These are phyloP conservation scores for Charaxes varanes DNA, from an alignment of 1,140 invertebrate genomes.

Conservation along the genomic window DNA sequence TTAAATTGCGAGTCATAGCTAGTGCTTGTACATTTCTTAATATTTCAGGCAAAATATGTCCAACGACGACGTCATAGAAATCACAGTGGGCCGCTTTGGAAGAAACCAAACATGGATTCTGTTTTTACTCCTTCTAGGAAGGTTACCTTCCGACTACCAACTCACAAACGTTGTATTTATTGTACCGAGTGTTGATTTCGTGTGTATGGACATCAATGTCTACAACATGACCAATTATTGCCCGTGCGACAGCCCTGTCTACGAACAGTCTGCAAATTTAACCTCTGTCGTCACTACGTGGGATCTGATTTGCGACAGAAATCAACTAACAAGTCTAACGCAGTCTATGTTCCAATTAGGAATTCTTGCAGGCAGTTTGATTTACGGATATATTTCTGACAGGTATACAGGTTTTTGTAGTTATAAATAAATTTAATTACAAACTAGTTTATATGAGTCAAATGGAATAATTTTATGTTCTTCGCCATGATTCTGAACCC, in stretches of 20 bases:
- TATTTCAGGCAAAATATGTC: conserved; percentile 23
- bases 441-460: conserved; percentile 67
- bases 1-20: no score
- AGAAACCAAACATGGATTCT: conserved; percentile 72
- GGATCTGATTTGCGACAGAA: conserved; percentile 70
- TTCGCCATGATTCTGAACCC: no score
- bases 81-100: conserved; percentile 43
- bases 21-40: not conserved
- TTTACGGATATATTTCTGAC: conserved; percentile 72
- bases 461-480: no score
- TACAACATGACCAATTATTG: conserved; percentile 53
- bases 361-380: conserved; percentile 66
- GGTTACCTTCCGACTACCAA: conserved; percentile 81
- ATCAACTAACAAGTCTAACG: conserved; percentile 61
- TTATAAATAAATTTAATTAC: conserved; percentile 67
- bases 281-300: conserved; percentile 70
- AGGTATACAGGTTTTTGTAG: conserved; percentile 42
- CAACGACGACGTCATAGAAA: conserved; percentile 42
- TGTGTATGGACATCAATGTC: conserved; percentile 67
- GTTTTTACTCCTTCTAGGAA: conserved; percentile 76
- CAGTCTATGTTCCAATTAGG: conserved; percentile 73
- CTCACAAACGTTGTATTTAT: conserved; percentile 80
- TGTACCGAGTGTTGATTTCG: conserved; percentile 77
- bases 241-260: conserved; percentile 53
- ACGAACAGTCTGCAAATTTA: conserved; percentile 58